Conservation (phyloP, 30 jellyfish, hydroid and myxozoan genomes). For the Pseudorhiza aurosa region DNA sequence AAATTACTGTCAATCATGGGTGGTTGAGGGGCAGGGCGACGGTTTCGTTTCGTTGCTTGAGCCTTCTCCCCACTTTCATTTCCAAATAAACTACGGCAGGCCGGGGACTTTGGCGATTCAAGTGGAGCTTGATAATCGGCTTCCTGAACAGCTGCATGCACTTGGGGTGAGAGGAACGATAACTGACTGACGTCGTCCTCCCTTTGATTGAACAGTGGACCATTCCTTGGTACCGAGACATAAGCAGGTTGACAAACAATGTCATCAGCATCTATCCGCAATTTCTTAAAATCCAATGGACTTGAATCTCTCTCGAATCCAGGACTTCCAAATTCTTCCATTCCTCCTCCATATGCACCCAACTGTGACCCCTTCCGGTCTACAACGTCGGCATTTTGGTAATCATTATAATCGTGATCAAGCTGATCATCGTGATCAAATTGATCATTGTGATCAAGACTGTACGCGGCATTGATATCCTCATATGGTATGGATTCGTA, state of each 20-base stretch:
- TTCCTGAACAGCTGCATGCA: neutral
- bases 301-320: neutral
- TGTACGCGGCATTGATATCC: too few species aligned
- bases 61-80: neutral
- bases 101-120: conserved; percentile 33
- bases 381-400: neutral
- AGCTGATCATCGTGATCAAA: neutral
- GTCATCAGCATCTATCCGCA: conserved; percentile 55
- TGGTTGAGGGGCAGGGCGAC: conserved; percentile 67
- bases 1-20: conserved; percentile 37
- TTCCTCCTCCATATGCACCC: neutral
- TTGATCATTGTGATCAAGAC: neutral
- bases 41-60: conserved; percentile 15
- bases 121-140: conserved; percentile 20
- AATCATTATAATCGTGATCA: conserved; percentile 1
- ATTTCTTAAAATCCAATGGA: conserved; percentile 31
- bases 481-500: conserved; percentile 3
- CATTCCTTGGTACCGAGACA: conserved; percentile 26
- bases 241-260: neutral
- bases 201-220: neutral
- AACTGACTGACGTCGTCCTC: neutral
- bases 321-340: neutral
- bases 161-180: neutral
- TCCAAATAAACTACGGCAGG: conserved; percentile 36
- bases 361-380: neutral